Base-by-base conservation (phyloP, 2,113 vertebrate genomes). In the Gila orcuttii region DNA sequence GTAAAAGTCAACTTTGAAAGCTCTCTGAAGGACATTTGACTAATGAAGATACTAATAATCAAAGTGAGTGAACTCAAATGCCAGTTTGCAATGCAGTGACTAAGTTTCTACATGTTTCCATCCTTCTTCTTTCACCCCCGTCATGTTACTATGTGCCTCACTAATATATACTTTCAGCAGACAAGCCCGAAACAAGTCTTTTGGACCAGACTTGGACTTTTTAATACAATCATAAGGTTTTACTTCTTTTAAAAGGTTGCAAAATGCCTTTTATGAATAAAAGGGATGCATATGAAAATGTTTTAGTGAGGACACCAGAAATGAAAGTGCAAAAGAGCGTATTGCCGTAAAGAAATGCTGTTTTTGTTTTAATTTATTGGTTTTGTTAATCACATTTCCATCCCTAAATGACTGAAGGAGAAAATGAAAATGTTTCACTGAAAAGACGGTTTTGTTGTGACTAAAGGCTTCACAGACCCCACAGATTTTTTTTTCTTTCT, bases 1-100 rank as follows among this genome's bases (percentile, higher is more conserved):
- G 62, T 8, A 36, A 36, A 36, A 66, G 50, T 73, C 83, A 0
- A 1, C 76, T 80, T 66, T 60, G 36, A 36, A 75, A 12, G 36
- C 71, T 69, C 11, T 62, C 66, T 39, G 75, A 83, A 83, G 81
- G 60, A 88, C 36, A 31, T 77, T 80, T 11, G 62, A 66, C 45
- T 82, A 82, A 68, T 31, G 62, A 82, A 80, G 57, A 64, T 79
- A 60, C 57, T 80, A 80, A 80, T 62, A 62, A 80, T 79, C 52
- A 23, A 62, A 62, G 59, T 19, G 59, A 47, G 79, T 80, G 62
- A 69, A 82, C 28, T 68, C 45, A 50, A 50, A 52, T 68, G 9
- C 60, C 60, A 47, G 80, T 69, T 64, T 82, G 80, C 62, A 69
- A 82, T 71, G 80, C 64, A 71, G 80, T 64, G 80, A 82, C 25